Base-by-base conservation (phyloP, 2,113 vertebrate species). In the Parus major region DNA sequence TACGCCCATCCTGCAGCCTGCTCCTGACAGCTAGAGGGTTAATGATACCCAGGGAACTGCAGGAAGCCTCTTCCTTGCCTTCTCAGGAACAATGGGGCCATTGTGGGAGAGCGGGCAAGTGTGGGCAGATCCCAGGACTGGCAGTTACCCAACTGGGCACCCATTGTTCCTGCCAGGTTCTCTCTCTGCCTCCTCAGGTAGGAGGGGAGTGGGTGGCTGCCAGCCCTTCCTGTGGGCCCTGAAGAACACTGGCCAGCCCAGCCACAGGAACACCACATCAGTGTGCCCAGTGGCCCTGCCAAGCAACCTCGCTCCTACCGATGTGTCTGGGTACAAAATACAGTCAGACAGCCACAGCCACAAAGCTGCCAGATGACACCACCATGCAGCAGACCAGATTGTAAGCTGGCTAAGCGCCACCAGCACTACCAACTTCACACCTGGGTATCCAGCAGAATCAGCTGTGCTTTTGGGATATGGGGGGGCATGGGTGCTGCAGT, bases 21-120 rank as follows among this genome's bases (percentile, higher is more conserved):
- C 29, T 44, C 50, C 69, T 52, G 71, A 87, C 52, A 70, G 77
- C 77, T 65, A 85, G 93, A 90, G 97, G 89, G 98, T 98, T 98
- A 98, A 97, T 6, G 13, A 82, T 95, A 95, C 91, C 97, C 94
- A 79, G 85, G 46, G 82, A 87, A 85, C 95, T 60, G 56, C 66
- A 52, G 90, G 93, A 97, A 97, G 94, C 94, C 92, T 97, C 96
- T 96, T 97, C 90, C 97, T 97, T 97, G 97, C 96, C 97, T 95
- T 96, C 95, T 90, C n/a, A 15, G 92, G 87, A 98, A 98, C 98
- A 98, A 98, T 97, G 92, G 88, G 81, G 71, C 97, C 94, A 97
- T 97, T 98, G 97, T 98, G 89, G 96, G 90, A 96, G 76, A 88
- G 92, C 61, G 10, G 82, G 96, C 94, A 88, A 97, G 97, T 96